Evolutionary conservation across 2,888 invertebrate species (phyloP).

Genomic region (Yponomeuta plumbellus): DNA sequence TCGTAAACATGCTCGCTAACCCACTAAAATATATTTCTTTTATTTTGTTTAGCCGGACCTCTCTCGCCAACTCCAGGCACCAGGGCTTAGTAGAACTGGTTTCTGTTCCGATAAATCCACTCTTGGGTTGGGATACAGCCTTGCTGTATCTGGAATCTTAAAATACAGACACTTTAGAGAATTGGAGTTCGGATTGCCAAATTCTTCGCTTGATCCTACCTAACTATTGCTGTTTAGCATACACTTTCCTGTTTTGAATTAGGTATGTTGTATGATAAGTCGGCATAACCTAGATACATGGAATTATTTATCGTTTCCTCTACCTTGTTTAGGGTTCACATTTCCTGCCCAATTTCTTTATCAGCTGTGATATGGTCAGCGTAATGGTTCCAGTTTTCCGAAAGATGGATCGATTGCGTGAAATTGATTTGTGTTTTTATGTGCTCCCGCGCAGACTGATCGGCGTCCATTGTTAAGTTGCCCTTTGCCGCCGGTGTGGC

Average conservation of each 20-base stretch:
- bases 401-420: constrained; percentile 11
- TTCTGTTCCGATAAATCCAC: constrained; percentile 64
- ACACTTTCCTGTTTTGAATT: background rate
- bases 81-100: constrained; percentile 61
- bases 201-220: constrained; percentile 3
- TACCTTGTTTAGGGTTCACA: background rate
- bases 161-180: constrained; percentile 22
- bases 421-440: constrained; percentile 12
- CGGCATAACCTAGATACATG: background rate
- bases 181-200: background rate
- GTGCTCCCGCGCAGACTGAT: constrained; percentile 42
- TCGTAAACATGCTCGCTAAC: constrained; percentile 73
- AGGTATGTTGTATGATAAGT: background rate
- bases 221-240: background rate
- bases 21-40: constrained; percentile 76
- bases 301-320: background rate
- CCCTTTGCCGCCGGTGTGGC: constrained; percentile 29
- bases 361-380: background rate
- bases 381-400: background rate
- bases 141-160: constrained; percentile 53
- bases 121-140: constrained; percentile 35
- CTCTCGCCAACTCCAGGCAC: constrained; percentile 39
- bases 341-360: background rate
- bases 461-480: constrained; percentile 41
- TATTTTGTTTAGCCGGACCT: constrained; percentile 62